phyloP scores from a whole-genome alignment of 2,113 vertebrate species.

The Pelusios castaneus region DNA sequence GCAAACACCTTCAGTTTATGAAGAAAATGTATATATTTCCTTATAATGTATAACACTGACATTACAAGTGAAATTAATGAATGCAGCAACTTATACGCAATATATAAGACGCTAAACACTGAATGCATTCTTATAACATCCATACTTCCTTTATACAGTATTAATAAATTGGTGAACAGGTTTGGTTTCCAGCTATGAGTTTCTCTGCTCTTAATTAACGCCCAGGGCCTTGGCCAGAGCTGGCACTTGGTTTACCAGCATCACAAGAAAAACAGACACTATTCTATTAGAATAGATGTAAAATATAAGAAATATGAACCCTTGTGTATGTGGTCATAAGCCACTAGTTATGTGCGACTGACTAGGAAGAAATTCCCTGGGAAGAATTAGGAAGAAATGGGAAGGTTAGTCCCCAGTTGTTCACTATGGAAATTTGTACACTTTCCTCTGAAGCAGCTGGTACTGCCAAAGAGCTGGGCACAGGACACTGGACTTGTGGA shows the following conservation, averaged over 20 bases:
- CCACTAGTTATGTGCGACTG: background rate
- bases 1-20: background rate
- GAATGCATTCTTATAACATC: background rate
- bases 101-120: background rate
- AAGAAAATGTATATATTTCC: background rate
- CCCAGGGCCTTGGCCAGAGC: background rate
- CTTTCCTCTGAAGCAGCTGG: background rate
- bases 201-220: no score
- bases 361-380: background rate
- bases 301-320: background rate
- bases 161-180: background rate
- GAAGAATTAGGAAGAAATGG: background rate
- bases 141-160: background rate
- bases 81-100: background rate
- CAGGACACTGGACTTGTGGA: background rate
- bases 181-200: background rate
- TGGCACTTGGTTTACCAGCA: background rate
- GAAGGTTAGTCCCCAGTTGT: background rate
- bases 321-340: background rate
- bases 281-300: background rate
- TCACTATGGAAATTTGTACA: background rate
- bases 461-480: background rate
- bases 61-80: background rate
- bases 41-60: background rate
- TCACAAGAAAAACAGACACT: background rate